A percentile compares a stretch with the other conserved stretches of the same genome.
Evolutionary conservation across 2,888 invertebrate genomes (phyloP).

Genomic region (Erebia epiphron): DNA sequence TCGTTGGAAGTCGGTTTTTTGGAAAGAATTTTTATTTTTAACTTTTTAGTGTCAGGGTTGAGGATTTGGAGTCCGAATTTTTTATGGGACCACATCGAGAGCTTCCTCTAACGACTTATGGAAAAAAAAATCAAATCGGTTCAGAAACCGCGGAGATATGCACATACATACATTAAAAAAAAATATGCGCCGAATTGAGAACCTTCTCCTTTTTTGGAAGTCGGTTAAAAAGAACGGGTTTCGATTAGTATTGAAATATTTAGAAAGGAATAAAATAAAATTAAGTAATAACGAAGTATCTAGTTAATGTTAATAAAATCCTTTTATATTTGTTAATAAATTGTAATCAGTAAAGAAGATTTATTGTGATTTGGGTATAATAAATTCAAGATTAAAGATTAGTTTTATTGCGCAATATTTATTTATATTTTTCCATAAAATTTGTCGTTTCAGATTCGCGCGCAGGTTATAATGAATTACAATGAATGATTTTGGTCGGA

Average conservation of each 20-base stretch:
- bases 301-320: conserved; percentile 26
- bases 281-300: neutral
- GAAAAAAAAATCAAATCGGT: too few relatives aligned
- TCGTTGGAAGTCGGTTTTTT: too few relatives aligned
- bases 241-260: neutral
- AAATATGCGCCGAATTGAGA: too few relatives aligned
- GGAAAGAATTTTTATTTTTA: too few relatives aligned
- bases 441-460: neutral
- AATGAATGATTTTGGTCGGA: neutral
- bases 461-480: neutral
- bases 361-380: conserved; percentile 25
- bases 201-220: too few relatives aligned
- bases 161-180: too few relatives aligned
- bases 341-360: conserved; percentile 28
- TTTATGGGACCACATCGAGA: too few relatives aligned
- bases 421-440: conserved; percentile 7
- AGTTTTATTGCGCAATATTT: conserved; percentile 31
- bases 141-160: too few relatives aligned
- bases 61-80: too few relatives aligned
- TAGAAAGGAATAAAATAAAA: neutral
- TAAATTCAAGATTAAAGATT: conserved; percentile 27
- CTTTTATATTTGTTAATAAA: conserved; percentile 30
- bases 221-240: neutral
- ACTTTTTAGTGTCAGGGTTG: too few relatives aligned
- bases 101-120: too few relatives aligned